phyloP scores from a whole-genome alignment of 1,140 invertebrate genomes.

The Globodera ellingtonae region DNA sequence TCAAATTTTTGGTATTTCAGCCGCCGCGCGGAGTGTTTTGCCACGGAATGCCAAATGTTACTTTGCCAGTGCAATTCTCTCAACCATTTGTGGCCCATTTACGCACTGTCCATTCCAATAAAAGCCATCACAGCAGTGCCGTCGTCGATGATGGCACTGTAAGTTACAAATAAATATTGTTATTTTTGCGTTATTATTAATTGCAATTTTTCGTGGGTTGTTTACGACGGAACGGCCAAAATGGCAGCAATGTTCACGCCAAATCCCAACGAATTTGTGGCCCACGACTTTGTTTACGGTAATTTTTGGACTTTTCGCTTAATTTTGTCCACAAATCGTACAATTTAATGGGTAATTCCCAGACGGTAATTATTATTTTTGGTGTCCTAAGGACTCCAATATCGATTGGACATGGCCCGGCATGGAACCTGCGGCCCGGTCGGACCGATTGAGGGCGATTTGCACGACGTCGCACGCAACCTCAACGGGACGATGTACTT shows the following conservation, averaged over 20 bases:
- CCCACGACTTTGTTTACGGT: slow-evolving; percentile 4
- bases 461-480: background rate
- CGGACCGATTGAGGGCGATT: background rate
- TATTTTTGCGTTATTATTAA: background rate
- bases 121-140: background rate
- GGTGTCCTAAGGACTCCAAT: background rate
- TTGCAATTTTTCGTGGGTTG: background rate
- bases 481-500: slow-evolving; percentile 6
- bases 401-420: background rate
- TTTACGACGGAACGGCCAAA: background rate
- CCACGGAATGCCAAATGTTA: background rate
- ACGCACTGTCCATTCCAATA: background rate
- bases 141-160: background rate
- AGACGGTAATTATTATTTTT: background rate
- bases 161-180: background rate
- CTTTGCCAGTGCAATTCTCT: slow-evolving; percentile 1
- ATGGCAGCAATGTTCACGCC: background rate
- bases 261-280: background rate
- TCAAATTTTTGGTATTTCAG: background rate
- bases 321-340: background rate
- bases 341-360: background rate
- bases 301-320: background rate
- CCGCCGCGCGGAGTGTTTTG: slow-evolving; percentile 4
- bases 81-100: background rate
- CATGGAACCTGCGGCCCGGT: background rate